phyloP scores from a whole-genome alignment of 2,113 vertebrate genomes.

The Phycodurus eques region DNA sequence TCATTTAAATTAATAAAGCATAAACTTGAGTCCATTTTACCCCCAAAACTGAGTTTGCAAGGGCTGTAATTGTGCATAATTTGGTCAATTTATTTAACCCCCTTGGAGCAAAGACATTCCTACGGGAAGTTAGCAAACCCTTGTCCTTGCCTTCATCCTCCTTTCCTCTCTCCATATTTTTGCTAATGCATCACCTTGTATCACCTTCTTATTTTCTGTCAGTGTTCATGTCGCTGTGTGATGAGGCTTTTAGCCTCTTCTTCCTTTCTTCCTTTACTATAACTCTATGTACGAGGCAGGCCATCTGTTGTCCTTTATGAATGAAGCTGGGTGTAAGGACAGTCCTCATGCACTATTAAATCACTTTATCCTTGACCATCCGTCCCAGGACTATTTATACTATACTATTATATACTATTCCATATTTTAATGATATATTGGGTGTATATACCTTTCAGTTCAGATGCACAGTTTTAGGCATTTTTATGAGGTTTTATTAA shows the following conservation, averaged over 20 bases:
- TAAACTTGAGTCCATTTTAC: background rate
- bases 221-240: conserved; percentile 1
- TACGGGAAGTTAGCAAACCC: background rate
- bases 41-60: conserved; percentile 2
- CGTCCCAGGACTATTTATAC: no score
- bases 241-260: background rate
- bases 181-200: background rate
- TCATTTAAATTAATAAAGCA: conserved; percentile 15
- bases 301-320: conserved; percentile 32
- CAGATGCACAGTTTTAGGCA: no score
- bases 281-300: conserved; percentile 1
- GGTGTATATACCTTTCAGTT: no score
- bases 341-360: conserved; percentile 3
- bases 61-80: background rate
- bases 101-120: background rate
- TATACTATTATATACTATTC: no score
- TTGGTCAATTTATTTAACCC: background rate
- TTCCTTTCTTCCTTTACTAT: conserved; percentile 2
- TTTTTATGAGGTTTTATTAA: no score
- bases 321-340: background rate
- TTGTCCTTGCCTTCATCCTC: background rate
- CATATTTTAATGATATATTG: no score
- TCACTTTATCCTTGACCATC: no score
- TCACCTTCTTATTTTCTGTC: background rate
- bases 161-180: background rate